Evolutionary conservation across 2,113 vertebrate genomes (phyloP).

Genomic region (Hucho hucho): DNA sequence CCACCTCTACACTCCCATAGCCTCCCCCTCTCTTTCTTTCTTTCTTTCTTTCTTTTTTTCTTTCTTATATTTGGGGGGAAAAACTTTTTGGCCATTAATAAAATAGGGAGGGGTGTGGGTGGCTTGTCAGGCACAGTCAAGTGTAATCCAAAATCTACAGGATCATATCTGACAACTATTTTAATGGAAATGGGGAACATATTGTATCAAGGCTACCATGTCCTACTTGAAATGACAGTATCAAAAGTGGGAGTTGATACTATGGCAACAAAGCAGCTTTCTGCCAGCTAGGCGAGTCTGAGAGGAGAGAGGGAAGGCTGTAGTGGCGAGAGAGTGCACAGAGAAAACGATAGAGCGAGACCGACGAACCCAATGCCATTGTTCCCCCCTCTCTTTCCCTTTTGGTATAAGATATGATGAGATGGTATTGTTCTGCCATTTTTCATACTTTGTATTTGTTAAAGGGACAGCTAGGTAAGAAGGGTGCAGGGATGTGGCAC

Average conservation of each 20-base stretch:
- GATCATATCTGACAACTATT: conserved; percentile 84
- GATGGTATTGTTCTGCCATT: conserved; percentile 78
- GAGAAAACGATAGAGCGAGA: conserved; percentile 46
- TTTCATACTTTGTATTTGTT: conserved; percentile 75
- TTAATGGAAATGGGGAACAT: conserved; percentile 86
- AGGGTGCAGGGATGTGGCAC: conserved; percentile 66
- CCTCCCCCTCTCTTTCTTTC: conserved; percentile 42
- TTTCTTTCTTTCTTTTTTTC: conserved; percentile 43
- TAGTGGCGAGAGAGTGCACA: conserved; percentile 39
- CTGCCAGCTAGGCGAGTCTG: conserved; percentile 68
- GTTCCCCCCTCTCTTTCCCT: conserved; percentile 59
- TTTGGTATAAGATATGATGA: conserved; percentile 81
- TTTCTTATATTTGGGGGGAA: conserved; percentile 68
- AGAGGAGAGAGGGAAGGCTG: conserved; percentile 59
- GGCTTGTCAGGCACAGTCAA: conserved; percentile 84
- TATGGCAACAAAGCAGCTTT: conserved; percentile 84
- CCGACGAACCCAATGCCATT: conserved; percentile 61
- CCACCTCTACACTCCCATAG: not conserved
- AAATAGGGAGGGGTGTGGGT: conserved; percentile 63
- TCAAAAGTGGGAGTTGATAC: conserved; percentile 86
- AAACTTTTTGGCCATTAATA: conserved; percentile 77
- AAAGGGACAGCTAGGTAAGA: conserved; percentile 53
- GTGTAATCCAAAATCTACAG: conserved; percentile 85
- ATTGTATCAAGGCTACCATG: conserved; percentile 86
- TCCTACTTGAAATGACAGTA: conserved; percentile 85